Base-by-base conservation (phyloP, 1,140 invertebrate species). In the Atta texana region DNA sequence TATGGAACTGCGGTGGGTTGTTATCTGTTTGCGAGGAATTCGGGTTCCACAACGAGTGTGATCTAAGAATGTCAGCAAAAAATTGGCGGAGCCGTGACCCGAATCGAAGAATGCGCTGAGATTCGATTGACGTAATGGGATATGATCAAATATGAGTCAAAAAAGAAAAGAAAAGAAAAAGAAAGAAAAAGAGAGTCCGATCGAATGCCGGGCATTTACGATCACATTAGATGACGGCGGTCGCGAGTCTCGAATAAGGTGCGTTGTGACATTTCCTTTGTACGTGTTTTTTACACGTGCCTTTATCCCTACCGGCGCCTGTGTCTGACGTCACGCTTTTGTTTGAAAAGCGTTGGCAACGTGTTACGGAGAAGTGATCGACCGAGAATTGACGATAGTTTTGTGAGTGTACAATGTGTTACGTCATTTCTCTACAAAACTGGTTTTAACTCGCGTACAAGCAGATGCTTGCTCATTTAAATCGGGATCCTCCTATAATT, bases 51-150 rank as follows among this genome's bases (percentile, higher is more conserved):
- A 28, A 51, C 31, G 59, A n/a, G 66, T 31, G 55, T 66, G 53
- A 82, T 81, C 51, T 18, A 85, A 85, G 86, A 85, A 77, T 64
- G 87, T 71, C 68, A 69, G 8, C 75, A 57, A 61, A 44, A 75
- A 76, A 61, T 59, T 64, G 44, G 80, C 89, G 71, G 21, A 81
- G 64, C 86, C 88, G 24, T 90, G 89, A 88, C 89, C 89, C 64
- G 84, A 66, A 90, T 90, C 86, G 86, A 68, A 82, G 89, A 90
- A 90, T 90, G 88, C 86, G 89, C 80, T 24, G 76, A 90, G 86
- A 90, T 90, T 90, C 88, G 89, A 80, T 88, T 71, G 89, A 57
- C 12, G 51, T 85, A 88, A 88, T 87, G 89, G 87, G 78, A 91
- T 69, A 49, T 34, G 81, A 39, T 75, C 59, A 90, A 91, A 90